Evolutionary conservation across 2,113 vertebrate species (phyloP).

Genomic region (Albula glossodonta): DNA sequence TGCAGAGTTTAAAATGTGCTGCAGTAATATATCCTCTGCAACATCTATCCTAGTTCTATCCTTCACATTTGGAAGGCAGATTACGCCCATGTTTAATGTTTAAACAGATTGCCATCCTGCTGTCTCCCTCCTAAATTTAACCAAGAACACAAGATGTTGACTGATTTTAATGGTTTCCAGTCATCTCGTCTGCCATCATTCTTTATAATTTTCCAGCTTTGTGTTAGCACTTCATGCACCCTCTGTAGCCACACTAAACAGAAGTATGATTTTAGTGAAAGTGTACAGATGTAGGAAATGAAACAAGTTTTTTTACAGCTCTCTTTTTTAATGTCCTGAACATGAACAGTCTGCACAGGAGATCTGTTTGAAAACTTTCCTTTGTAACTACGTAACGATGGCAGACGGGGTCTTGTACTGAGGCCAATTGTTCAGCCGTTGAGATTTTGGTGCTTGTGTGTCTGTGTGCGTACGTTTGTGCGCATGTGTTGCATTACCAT

Average conservation of each 20-base stretch:
- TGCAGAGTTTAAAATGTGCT: background rate
- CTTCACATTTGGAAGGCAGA: background rate
- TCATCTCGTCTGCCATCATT: background rate
- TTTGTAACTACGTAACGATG: constrained; percentile 2
- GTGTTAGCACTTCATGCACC: background rate
- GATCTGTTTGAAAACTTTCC: background rate
- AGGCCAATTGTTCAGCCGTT: constrained; percentile 22
- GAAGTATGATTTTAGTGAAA: background rate
- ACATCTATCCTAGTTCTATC: background rate
- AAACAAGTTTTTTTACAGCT: background rate
- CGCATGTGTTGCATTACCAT: constrained; percentile 19
- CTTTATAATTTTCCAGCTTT: background rate
- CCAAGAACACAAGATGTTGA: background rate
- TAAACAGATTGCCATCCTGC: background rate
- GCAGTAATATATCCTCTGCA: background rate
- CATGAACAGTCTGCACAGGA: background rate
- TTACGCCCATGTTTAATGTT: background rate
- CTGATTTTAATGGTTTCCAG: background rate
- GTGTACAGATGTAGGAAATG: background rate
- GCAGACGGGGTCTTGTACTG: constrained; percentile 2
- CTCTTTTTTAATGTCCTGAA: background rate
- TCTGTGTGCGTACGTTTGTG: constrained; percentile 22
- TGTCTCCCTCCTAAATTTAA: background rate
- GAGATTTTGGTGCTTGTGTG: constrained; percentile 6
- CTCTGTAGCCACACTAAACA: too few species aligned